phyloP scores from a whole-genome alignment of 2,888 invertebrate genomes.

The Asteroscopus sphinx region DNA sequence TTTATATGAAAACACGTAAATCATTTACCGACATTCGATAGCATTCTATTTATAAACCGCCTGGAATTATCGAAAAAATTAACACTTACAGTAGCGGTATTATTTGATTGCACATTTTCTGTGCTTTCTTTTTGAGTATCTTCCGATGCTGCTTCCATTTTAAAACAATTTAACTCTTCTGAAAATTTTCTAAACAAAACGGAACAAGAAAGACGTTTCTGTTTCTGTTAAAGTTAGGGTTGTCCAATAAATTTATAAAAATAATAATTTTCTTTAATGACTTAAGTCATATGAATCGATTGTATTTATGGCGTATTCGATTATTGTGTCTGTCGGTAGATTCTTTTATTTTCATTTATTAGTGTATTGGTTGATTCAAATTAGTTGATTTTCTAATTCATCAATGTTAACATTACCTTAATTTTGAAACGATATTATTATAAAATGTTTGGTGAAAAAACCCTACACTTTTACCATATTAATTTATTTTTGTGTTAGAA shows the following conservation, averaged over 20 bases:
- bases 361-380: too few relatives aligned
- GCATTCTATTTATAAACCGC: conserved; percentile 82
- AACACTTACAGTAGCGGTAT: conserved; percentile 71
- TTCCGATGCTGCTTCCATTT: conserved; percentile 80
- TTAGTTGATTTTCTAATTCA: too few relatives aligned
- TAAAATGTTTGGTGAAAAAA: too few relatives aligned
- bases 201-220: conserved; percentile 52
- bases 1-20: conserved; percentile 48
- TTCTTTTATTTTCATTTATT: too few relatives aligned
- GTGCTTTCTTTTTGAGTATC: conserved; percentile 72
- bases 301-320: neutral
- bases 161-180: conserved; percentile 53
- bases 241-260: conserved; percentile 26
- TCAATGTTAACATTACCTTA: too few relatives aligned
- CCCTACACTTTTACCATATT: too few relatives aligned
- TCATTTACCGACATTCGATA: conserved; percentile 78
- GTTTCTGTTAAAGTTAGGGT: conserved; percentile 24
- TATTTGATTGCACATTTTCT: conserved; percentile 67
- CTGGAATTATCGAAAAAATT: conserved; percentile 49
- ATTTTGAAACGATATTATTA: too few relatives aligned
- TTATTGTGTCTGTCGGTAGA: neutral
- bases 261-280: too few relatives aligned
- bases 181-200: conserved; percentile 67
- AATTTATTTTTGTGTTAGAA: too few relatives aligned
- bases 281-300: too few relatives aligned